A percentile compares a stretch with the other conserved stretches of the same genome.
Conservation (phyloP, 2,797 vertebrate species). For the Acanthopagrus latus region DNA sequence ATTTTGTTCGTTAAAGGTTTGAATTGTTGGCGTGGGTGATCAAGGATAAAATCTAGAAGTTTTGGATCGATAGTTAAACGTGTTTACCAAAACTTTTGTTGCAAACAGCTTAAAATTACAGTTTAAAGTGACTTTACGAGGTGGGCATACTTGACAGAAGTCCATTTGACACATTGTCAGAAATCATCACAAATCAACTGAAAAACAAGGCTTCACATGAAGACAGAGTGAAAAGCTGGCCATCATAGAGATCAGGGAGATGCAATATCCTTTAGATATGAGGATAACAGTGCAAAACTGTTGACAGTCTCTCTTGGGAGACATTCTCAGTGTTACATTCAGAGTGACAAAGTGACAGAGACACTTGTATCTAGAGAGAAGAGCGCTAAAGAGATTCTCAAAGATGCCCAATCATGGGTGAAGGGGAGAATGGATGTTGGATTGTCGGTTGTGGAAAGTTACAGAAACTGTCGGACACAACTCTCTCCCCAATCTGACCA, state of each 20-base stretch:
- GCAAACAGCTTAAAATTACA: too few relatives aligned
- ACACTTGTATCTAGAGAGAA: background rate
- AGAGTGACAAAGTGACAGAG: too few relatives aligned
- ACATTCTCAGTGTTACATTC: background rate
- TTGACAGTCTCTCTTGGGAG: background rate
- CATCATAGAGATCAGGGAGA: background rate
- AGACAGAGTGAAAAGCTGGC: background rate
- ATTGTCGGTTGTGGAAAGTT: too few relatives aligned
- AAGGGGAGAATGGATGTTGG: too few relatives aligned
- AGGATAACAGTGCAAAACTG: background rate
- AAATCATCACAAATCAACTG: background rate
- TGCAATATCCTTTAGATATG: background rate
- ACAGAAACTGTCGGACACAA: too few relatives aligned
- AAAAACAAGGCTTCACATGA: too few relatives aligned
- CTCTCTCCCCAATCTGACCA: too few relatives aligned
- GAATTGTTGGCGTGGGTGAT: background rate
- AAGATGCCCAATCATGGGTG: too few relatives aligned
- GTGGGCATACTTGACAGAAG: background rate
- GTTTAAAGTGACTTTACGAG: background rate
- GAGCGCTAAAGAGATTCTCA: background rate
- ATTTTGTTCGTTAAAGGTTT: background rate
- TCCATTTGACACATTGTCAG: background rate
- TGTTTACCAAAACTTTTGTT: background rate
- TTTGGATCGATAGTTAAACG: background rate
- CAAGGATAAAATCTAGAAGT: background rate